Base-by-base conservation (phyloP, 2,113 vertebrate species). In the Aramus guarauna region DNA sequence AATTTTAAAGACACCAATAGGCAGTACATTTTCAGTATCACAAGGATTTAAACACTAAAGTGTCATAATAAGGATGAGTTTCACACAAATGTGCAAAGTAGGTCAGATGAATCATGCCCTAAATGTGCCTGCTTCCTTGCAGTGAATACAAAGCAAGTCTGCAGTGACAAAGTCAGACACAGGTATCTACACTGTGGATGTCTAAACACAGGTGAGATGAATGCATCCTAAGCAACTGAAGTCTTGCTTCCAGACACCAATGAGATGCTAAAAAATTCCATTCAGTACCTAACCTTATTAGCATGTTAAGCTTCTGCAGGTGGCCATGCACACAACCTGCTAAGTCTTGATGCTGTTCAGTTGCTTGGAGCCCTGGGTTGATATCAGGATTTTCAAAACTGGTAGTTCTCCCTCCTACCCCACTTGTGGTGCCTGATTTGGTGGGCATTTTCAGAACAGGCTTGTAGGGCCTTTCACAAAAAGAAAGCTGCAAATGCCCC, bases 91-190 rank as follows among this genome's bases (percentile, higher is more conserved):
- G 66, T 6, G 16, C 72, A 75, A 96, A 97, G 81, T 93, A 94
- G 92, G 87, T 93, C 96, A 88, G 74, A 48, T 11, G 45, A 96
- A 48, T 58, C 87, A 60, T 73, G 93, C 30, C 84, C 89, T 85
- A 81, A 78, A 92, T 87, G n/a, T 17, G 39, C 52, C 77, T 60
- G 39, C 47, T 95, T 92, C 69, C 91, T 84, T 52, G 15, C 39
- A 36, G 48, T 22, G 27, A 94, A 85, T 60, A 88, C 32, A 90
- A 91, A 95, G n/a, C 48, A 63, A 67, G 43, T 34, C 53, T 85
- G 45, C 48, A 68, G 5, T 23, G 45, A 76, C 36, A 75, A 20
- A 62, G 18, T n/a, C 48, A 92, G 84, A 72, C 16, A 41, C 8
- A 29, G 26, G 8, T 37, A n/a, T 29, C 59, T 68, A 47, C 16